These are phyloP conservation scores for Carassius carassius DNA, from an alignment of 2,113 vertebrate genomes.

Conservation along the genomic window DNA sequence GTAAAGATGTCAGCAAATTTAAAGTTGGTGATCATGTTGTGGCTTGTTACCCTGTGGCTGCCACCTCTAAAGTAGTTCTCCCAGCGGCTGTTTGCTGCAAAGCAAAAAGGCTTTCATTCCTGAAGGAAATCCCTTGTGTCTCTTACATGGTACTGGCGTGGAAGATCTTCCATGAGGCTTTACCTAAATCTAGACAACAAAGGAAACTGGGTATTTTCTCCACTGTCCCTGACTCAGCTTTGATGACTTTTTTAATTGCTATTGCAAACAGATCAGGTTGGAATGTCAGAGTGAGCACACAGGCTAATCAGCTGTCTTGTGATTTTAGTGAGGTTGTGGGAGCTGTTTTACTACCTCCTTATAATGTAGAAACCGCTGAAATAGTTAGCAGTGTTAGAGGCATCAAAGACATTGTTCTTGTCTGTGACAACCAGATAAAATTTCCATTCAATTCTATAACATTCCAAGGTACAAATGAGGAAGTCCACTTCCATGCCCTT, in stretches of 20 bases:
- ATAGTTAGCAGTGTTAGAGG: conserved; percentile 60
- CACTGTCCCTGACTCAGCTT: conserved; percentile 71
- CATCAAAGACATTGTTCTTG: conserved; percentile 72
- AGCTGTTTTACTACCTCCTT: conserved; percentile 75
- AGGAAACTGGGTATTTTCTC: conserved; percentile 75
- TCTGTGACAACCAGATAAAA: conserved; percentile 68
- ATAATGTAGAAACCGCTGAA: conserved; percentile 61
- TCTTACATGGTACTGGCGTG: conserved; percentile 82
- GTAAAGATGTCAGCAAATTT: conserved; percentile 75
- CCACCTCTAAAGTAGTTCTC: conserved; percentile 72
- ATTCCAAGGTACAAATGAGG: conserved; percentile 63
- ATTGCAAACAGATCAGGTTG: conserved; percentile 76
- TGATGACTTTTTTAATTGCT: conserved; percentile 74
- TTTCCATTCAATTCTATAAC: conserved; percentile 53
- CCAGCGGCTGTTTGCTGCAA: conserved; percentile 78
- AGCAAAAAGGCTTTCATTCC: conserved; percentile 71
- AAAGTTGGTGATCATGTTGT: conserved; percentile 82
- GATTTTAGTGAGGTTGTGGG: background rate
- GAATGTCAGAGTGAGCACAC: conserved; percentile 63
- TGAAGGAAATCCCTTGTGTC: conserved; percentile 78
- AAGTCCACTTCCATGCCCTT: conserved; percentile 69
- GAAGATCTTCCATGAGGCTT: conserved; percentile 74
- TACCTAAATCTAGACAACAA: conserved; percentile 70
- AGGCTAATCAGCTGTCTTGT: background rate
- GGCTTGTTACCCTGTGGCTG: conserved; percentile 80